Conservation (phyloP, 2,113 vertebrate species). For the Lasiurus cinereus region DNA sequence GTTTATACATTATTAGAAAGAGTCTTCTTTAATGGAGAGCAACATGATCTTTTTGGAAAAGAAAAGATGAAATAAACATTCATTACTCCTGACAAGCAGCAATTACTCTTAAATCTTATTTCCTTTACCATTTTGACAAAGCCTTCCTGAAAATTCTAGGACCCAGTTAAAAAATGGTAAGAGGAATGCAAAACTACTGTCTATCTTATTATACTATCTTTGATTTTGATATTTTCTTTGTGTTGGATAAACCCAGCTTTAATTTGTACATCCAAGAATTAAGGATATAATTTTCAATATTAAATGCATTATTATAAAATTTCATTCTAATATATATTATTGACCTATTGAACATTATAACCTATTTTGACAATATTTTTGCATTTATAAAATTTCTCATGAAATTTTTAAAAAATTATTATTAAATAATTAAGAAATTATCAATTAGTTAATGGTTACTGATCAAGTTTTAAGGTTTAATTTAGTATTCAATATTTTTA, state of each 20-base stretch:
- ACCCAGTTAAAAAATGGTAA: background rate
- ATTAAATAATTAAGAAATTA: background rate
- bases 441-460: background rate
- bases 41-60: background rate
- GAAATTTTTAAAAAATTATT: background rate
- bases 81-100: background rate
- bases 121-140: background rate
- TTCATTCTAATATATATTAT: background rate
- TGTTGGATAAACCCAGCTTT: background rate
- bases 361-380: background rate
- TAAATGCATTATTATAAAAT: slow-evolving; percentile 6
- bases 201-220: background rate
- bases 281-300: background rate
- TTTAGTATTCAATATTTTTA: background rate
- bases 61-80: background rate
- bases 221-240: slow-evolving; percentile 22
- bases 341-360: background rate
- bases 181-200: background rate
- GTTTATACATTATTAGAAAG: background rate
- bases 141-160: background rate
- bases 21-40: background rate
- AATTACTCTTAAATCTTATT: background rate
- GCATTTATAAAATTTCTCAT: background rate
- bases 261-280: background rate
- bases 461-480: background rate